These are phyloP conservation scores for Ploceus nigricollis DNA, from an alignment of 2,113 vertebrate genomes.

Conservation along the genomic window DNA sequence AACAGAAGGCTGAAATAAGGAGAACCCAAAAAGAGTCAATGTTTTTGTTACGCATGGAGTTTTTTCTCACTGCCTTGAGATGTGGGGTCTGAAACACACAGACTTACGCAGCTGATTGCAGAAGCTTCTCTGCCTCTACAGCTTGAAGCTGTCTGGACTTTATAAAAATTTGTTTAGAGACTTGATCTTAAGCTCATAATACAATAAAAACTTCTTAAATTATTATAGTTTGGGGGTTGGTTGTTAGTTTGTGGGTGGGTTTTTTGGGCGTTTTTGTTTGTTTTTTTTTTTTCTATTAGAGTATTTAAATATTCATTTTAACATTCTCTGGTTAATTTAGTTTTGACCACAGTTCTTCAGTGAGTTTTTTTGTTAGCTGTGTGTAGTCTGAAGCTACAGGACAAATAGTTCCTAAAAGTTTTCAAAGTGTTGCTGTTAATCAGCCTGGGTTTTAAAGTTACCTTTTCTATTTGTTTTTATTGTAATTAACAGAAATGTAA, in stretches of 20 bases:
- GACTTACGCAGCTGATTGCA: background rate
- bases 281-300: background rate
- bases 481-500: background rate
- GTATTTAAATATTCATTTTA: background rate
- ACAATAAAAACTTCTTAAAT: background rate
- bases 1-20: background rate
- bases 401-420: background rate
- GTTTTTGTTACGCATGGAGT: background rate
- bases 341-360: background rate
- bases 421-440: background rate
- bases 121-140: background rate
- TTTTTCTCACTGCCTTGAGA: background rate
- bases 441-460: background rate
- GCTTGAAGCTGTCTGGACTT: background rate
- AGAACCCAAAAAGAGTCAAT: fast-evolving
- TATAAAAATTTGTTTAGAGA: background rate
- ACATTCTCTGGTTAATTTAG: background rate
- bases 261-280: background rate
- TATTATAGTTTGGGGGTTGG: background rate
- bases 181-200: background rate
- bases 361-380: background rate
- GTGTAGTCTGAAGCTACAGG: background rate
- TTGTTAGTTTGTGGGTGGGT: background rate
- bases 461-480: background rate
- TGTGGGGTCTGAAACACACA: background rate